Evolutionary conservation across 2,113 vertebrate genomes (phyloP).

Genomic region (Oostethus manadensis): DNA sequence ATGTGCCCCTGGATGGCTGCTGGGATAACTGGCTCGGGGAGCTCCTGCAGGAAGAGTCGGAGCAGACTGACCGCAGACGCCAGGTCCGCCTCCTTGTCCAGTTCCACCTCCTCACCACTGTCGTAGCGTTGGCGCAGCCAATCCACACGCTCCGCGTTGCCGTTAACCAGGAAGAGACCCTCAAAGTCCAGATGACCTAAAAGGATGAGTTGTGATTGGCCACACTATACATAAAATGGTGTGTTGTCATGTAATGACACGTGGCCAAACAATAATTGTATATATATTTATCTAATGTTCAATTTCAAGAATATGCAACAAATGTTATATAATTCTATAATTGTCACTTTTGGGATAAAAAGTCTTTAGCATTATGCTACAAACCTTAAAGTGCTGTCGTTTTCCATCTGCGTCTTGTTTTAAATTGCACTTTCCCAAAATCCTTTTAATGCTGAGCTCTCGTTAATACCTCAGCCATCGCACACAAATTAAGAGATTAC

Average conservation of each 20-base stretch:
- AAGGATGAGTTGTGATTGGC: not conserved
- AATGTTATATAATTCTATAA: no score
- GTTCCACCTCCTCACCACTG: slow-evolving; percentile 90
- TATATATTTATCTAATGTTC: no score
- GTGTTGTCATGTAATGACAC: no score
- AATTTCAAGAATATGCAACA: no score
- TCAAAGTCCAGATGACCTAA: slow-evolving; percentile 90
- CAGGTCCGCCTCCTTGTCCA: slow-evolving; percentile 94
- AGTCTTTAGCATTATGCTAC: no score
- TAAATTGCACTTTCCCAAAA: not conserved
- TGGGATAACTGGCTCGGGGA: slow-evolving; percentile 93
- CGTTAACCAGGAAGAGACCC: slow-evolving; percentile 96
- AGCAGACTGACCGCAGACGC: slow-evolving; percentile 95
- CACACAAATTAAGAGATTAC: slow-evolving; percentile 24
- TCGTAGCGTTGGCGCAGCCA: slow-evolving; percentile 95
- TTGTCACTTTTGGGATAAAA: no score
- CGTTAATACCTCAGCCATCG: slow-evolving; percentile 6
- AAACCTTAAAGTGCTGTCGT: not conserved
- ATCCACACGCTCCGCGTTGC: slow-evolving; percentile 94
- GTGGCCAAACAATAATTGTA: no score
- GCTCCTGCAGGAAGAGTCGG: slow-evolving; percentile 95
- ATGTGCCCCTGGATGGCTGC: slow-evolving; percentile 84
- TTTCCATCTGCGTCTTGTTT: slow-evolving; percentile 8
- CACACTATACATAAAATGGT: no score
- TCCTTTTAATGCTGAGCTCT: slow-evolving; percentile 5